Evolutionary conservation across 2,888 invertebrate species (phyloP), one percentile per base, ranked within the genome.

Genomic region (Tenthredo mesomela): DNA sequence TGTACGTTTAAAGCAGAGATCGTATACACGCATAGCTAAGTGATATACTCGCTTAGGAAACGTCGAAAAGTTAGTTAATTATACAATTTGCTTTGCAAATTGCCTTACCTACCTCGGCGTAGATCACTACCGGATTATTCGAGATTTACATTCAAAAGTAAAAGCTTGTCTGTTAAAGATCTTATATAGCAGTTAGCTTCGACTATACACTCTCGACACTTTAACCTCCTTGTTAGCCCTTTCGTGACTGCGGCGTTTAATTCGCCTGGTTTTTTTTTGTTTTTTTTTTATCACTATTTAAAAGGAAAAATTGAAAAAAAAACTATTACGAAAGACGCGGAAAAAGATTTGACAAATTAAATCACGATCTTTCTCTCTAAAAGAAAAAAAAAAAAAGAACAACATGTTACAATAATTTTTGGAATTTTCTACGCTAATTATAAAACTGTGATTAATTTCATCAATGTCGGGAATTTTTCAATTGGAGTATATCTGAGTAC

Each of bases 61-160:
- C 18, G 77, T 77, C 50, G 77, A 77, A 77, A 77, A 77, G 15
- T 29, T 50, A 6, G 25, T n/a, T 40, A 18, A 37, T 47, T 50
- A 15, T 50, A 37, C 0, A n/a, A 77, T 77, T 77, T 77, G 77
- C 54, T 37, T 37, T 37, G 70, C 70, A 71, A 61, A 61, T 61
- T 61, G 61, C 25, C 25, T 25, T 61, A 25, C 61, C 25, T 25
- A 25, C 21, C 61, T 61, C 61, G 61, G 61, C 61, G 25, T 61
- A 61, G 50, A 75, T 50, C 58, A 40, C 58, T 47, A 50, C 54
- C 33, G 21, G 37, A 37, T 78, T 21, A 37, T n/a, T 33, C n/a
- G 21, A 80, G 61, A 80, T 80, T 80, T 80, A 80, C 58, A 61
- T 80, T 80, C 61, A 80, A 80, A 80, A 80, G 78, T 80, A 80